Conservation (phyloP, 2,888 invertebrate genomes). For the Hypena proboscidalis region DNA sequence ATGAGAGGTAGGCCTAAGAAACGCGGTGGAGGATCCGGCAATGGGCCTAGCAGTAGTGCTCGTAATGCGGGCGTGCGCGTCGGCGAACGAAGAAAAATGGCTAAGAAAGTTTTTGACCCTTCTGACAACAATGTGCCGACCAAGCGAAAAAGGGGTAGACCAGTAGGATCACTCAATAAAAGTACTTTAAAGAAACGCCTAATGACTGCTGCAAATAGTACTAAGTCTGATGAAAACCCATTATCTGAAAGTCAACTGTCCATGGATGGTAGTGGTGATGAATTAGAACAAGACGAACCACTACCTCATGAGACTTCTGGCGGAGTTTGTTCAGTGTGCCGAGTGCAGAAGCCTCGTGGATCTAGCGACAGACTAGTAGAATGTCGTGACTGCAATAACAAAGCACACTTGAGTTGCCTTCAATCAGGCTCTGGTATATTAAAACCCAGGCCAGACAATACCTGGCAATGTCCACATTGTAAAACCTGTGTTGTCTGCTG, state of each 20-base stretch:
- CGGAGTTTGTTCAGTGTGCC: conserved; percentile 87
- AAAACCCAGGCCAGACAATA: conserved; percentile 87
- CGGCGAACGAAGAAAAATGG: conserved; percentile 89
- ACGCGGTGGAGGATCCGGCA: conserved; percentile 61
- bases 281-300: conserved; percentile 72
- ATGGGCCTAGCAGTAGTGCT: conserved; percentile 55
- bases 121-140: conserved; percentile 92
- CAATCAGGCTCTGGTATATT: conserved; percentile 88
- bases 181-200: conserved; percentile 83
- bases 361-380: conserved; percentile 87
- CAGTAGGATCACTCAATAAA: conserved; percentile 87
- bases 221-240: conserved; percentile 61
- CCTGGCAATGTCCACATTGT: conserved; percentile 96
- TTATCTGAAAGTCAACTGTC: conserved; percentile 73
- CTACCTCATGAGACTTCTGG: conserved; percentile 78
- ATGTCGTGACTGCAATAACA: conserved; percentile 90
- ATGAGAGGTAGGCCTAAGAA: conserved; percentile 77
- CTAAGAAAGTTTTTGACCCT: conserved; percentile 94
- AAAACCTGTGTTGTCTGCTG: conserved; percentile 94
- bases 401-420: conserved; percentile 89
- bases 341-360: conserved; percentile 84
- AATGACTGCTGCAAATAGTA: conserved; percentile 57
- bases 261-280: conserved; percentile 76
- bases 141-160: conserved; percentile 88
- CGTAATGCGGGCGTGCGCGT: conserved; percentile 79